Evolutionary conservation across 2,797 vertebrate species (phyloP).

Genomic region (Urosaurus nigricauda): DNA sequence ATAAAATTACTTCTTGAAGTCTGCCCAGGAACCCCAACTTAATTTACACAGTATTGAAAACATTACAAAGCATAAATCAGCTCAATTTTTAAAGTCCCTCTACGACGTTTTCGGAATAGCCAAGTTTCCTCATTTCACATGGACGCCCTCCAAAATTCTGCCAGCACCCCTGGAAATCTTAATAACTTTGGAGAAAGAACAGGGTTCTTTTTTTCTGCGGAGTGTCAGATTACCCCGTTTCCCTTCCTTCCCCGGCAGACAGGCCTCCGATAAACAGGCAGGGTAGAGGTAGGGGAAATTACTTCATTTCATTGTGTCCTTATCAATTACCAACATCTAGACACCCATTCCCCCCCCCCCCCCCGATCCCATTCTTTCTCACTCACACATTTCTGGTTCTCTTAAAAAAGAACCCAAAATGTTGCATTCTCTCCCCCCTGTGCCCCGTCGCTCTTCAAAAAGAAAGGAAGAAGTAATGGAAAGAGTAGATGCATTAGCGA

Average conservation of each 20-base stretch:
- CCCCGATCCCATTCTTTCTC: constrained; percentile 36
- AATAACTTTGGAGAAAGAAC: constrained; percentile 85
- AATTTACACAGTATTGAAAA: constrained; percentile 83
- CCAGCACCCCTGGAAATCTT: constrained; percentile 82
- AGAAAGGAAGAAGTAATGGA: constrained; percentile 44
- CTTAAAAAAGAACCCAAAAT: constrained; percentile 67
- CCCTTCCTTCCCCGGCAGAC: constrained; percentile 79
- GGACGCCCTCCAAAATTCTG: constrained; percentile 81
- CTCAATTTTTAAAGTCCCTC: constrained; percentile 78
- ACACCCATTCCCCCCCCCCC: constrained; percentile 65
- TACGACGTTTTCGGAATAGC: constrained; percentile 79
- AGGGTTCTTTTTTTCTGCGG: constrained; percentile 82
- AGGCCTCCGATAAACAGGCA: constrained; percentile 80
- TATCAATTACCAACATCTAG: constrained; percentile 81
- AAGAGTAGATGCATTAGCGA: constrained; percentile 26
- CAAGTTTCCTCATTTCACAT: constrained; percentile 77
- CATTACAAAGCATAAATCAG: constrained; percentile 83
- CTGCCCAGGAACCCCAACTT: constrained; percentile 77
- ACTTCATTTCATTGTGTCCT: constrained; percentile 83
- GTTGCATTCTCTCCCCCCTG: too few species aligned
- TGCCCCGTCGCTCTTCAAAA: too few species aligned
- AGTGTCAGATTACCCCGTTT: constrained; percentile 81
- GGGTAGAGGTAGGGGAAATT: constrained; percentile 84
- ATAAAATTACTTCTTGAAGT: constrained; percentile 76
- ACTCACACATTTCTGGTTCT: constrained; percentile 67